phyloP scores from a whole-genome alignment of 2,113 vertebrate species.

The Sprattus sprattus region DNA sequence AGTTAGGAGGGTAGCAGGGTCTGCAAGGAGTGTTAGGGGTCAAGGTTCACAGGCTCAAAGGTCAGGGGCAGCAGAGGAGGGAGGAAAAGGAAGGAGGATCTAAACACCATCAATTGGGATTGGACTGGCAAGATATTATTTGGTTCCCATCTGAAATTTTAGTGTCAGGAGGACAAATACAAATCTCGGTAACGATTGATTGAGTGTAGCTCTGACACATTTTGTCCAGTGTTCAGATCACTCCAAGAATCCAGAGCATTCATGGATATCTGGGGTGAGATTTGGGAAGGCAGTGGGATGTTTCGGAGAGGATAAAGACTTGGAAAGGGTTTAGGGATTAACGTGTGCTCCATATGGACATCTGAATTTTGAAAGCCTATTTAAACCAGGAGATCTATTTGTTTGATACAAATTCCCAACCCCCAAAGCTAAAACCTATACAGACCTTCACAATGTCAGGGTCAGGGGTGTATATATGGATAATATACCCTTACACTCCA shows the following conservation, averaged over 20 bases:
- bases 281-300: not conserved
- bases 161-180: not conserved
- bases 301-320: not conserved
- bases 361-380: not conserved
- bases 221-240: conserved; percentile 46
- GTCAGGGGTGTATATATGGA: not conserved
- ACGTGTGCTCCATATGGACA: not conserved
- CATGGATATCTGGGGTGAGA: conserved; percentile 39
- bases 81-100: not conserved
- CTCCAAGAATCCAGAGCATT: conserved; percentile 42
- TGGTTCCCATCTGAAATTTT: not conserved
- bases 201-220: not conserved
- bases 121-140: not conserved
- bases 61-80: not conserved
- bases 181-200: not conserved
- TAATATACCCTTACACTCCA: not conserved
- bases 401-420: not conserved
- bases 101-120: not conserved
- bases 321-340: not conserved
- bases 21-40: not conserved
- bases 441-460: not conserved
- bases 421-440: not conserved
- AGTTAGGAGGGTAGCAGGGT: not conserved
- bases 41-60: conserved; percentile 5
- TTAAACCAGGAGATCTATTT: not conserved